These are phyloP conservation scores for Sus cebifrons DNA, from an alignment of 2,797 vertebrate species.

Conservation along the genomic window DNA sequence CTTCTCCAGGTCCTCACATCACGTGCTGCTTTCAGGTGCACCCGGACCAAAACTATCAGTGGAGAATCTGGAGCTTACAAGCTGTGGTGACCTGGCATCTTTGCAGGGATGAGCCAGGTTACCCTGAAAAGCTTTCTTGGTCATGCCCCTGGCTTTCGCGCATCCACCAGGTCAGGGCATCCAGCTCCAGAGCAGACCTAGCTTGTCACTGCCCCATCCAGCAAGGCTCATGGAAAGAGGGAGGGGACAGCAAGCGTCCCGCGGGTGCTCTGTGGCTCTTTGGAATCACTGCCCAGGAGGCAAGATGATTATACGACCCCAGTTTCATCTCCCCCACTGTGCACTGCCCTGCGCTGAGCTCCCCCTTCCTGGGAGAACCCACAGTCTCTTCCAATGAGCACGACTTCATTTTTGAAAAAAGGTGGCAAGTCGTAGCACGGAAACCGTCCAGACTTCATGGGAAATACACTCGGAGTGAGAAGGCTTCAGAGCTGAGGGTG, in stretches of 20 bases:
- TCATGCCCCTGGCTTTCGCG: neutral
- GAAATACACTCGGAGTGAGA: conserved; percentile 15
- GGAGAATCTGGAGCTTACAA: conserved; percentile 40
- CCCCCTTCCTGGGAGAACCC: neutral
- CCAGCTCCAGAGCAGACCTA: neutral
- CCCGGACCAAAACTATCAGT: conserved; percentile 38
- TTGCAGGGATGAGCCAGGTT: neutral
- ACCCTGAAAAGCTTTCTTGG: conserved; percentile 13
- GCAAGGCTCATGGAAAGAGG: neutral
- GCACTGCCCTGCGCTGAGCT: neutral
- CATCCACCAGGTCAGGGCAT: neutral
- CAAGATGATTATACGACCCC: neutral
- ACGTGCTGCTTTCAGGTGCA: conserved; percentile 32
- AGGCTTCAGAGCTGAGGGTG: neutral
- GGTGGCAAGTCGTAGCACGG: neutral
- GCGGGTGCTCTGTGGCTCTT: neutral
- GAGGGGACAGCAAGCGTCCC: neutral
- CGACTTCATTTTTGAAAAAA: conserved; percentile 40
- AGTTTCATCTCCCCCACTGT: neutral
- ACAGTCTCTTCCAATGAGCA: conserved; percentile 41
- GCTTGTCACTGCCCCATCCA: neutral
- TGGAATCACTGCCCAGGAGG: neutral
- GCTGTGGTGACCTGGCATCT: conserved; percentile 42
- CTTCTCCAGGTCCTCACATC: neutral
- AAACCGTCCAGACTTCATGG: neutral